Evolutionary conservation across 2,888 invertebrate species (phyloP).

Genomic region (Rhyacophila evoluta): DNA sequence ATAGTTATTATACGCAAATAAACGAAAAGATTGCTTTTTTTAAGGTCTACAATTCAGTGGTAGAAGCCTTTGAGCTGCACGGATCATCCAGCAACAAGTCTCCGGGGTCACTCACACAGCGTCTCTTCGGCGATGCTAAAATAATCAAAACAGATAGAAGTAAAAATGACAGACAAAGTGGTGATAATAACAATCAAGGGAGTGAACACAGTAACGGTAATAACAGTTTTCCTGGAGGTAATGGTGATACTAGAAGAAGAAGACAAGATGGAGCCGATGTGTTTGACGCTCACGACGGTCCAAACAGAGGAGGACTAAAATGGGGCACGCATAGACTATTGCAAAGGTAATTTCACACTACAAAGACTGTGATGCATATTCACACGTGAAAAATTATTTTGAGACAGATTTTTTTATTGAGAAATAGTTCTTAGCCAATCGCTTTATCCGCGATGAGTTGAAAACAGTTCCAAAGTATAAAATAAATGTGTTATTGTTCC

Average conservation of each 20-base stretch:
- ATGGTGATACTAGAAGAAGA: neutral
- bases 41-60: conserved; percentile 52
- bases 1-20: too few species aligned
- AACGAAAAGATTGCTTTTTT: too few species aligned
- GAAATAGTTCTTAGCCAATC: too few species aligned
- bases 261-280: neutral
- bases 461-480: too few species aligned
- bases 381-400: too few species aligned
- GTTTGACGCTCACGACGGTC: conserved; percentile 43
- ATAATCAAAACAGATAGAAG: neutral
- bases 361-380: too few species aligned
- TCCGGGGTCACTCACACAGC: conserved; percentile 31
- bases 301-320: conserved; percentile 31
- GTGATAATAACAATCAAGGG: too few species aligned
- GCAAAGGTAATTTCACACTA: conserved; percentile 47
- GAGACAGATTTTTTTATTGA: too few species aligned
- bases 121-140: conserved; percentile 45
- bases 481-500: too few species aligned
- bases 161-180: neutral
- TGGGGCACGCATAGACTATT: conserved; percentile 50
- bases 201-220: neutral
- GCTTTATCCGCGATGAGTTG: too few species aligned
- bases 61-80: conserved; percentile 50
- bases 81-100: conserved; percentile 4
- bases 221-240: too few species aligned